phyloP scores from a whole-genome alignment of 2,113 vertebrate species.

The Ophiodon elongatus region DNA sequence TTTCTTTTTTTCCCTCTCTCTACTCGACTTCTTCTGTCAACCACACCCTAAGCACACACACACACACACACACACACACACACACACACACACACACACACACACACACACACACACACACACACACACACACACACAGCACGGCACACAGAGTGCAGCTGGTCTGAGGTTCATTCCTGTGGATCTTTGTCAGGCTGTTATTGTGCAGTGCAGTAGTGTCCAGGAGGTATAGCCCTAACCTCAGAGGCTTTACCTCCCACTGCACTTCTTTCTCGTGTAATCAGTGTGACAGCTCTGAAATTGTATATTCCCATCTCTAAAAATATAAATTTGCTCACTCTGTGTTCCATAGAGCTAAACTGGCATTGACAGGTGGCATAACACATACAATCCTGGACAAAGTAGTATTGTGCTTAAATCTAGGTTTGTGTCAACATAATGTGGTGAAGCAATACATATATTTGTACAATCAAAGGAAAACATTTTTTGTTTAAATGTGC shows the following conservation, averaged over 20 bases:
- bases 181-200: slow-evolving; percentile 79
- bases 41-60: slow-evolving; percentile 23
- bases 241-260: slow-evolving; percentile 74
- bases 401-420: background rate
- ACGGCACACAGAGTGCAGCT: slow-evolving; percentile 48
- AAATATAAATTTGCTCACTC: slow-evolving; percentile 56
- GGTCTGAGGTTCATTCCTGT: slow-evolving; percentile 76
- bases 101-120: background rate
- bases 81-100: background rate
- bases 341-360: slow-evolving; percentile 11
- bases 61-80: slow-evolving; percentile 20
- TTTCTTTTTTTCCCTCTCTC: slow-evolving; percentile 15
- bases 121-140: slow-evolving; percentile 21
- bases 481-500: background rate
- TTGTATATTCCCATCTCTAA: slow-evolving; percentile 61
- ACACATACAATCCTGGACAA: slow-evolving; percentile 23
- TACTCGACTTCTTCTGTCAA: background rate
- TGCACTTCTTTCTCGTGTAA: slow-evolving; percentile 66
- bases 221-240: slow-evolving; percentile 72
- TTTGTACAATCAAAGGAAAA: slow-evolving; percentile 3
- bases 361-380: slow-evolving; percentile 58
- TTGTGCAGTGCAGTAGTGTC: slow-evolving; percentile 69
- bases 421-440: background rate
- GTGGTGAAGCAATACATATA: background rate
- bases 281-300: slow-evolving; percentile 68